Percentiles rank a stretch among this genome's conserved stretches.
These are phyloP conservation scores for Arbacia lixula DNA, from an alignment of 53 echinoderm and acorn worm genomes.

Conservation along the genomic window DNA sequence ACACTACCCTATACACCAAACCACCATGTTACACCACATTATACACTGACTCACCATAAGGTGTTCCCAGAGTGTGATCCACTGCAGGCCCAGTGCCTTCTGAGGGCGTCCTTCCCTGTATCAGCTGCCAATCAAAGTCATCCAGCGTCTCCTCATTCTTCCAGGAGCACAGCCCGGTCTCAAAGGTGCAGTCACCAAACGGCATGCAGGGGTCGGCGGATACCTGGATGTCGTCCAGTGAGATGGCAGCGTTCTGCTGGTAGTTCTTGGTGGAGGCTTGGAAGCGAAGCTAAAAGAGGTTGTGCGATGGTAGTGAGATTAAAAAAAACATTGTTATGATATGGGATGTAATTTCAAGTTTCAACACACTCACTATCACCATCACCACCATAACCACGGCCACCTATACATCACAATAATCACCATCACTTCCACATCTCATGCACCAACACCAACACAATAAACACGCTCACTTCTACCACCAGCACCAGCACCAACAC, in stretches of 20 bases:
- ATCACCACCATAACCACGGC: too few species aligned
- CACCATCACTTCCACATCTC: too few species aligned
- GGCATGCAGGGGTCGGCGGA: conserved; percentile 60
- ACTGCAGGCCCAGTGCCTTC: conserved; percentile 67
- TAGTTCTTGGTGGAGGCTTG: conserved; percentile 59
- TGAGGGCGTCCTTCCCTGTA: conserved; percentile 64
- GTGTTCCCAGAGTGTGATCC: conserved; percentile 83
- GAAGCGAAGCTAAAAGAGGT: conserved; percentile 67
- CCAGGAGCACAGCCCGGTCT: conserved; percentile 79
- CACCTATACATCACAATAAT: too few species aligned
- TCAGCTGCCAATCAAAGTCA: conserved; percentile 84
- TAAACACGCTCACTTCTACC: too few species aligned
- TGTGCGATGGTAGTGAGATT: too few species aligned
- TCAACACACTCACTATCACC: too few species aligned
- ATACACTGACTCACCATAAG: conserved; percentile 73
- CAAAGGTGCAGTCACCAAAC: conserved; percentile 83
- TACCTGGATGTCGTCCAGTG: conserved; percentile 75
- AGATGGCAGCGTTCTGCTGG: conserved; percentile 61
- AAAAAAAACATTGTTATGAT: too few species aligned
- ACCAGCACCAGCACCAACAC: too few species aligned
- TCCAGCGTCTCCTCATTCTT: conserved; percentile 74
- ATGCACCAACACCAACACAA: too few species aligned
- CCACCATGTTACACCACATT: too few species aligned
- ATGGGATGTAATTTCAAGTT: too few species aligned
- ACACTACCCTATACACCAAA: too few species aligned